Percentiles rank a stretch among this genome's conserved stretches.
phyloP scores from a whole-genome alignment of 2,888 invertebrate species.

The Pollenia amentaria region DNA sequence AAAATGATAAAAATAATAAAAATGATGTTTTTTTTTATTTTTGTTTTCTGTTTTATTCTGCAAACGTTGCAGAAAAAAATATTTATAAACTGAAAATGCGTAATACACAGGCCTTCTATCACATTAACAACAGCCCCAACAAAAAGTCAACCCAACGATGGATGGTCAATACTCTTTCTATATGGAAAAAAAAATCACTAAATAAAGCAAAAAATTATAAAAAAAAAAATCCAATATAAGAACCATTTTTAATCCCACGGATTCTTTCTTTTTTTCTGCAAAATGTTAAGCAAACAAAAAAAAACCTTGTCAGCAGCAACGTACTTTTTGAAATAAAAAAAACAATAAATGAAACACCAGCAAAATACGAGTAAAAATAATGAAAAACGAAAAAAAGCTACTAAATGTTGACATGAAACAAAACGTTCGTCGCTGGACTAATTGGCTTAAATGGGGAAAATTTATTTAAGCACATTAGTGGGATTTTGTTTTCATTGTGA shows the following conservation, averaged over 20 bases:
- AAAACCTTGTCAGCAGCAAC: constrained; percentile 64
- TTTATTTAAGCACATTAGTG: constrained; percentile 77
- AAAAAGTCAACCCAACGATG: not conserved
- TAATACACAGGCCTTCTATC: constrained; percentile 70
- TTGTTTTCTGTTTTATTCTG: constrained; percentile 53
- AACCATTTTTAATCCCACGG: constrained; percentile 80
- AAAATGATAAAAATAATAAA: constrained; percentile 67
- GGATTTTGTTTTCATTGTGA: constrained; percentile 75
- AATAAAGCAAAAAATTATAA: constrained; percentile 38
- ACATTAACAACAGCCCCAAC: constrained; percentile 56
- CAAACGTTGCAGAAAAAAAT: constrained; percentile 70
- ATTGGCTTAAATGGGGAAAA: constrained; percentile 81
- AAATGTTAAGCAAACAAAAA: constrained; percentile 56
- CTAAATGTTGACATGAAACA: constrained; percentile 79
- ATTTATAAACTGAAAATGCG: constrained; percentile 69
- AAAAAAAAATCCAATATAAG: constrained; percentile 73
- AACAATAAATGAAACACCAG: constrained; percentile 24
- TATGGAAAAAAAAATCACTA: constrained; percentile 54
- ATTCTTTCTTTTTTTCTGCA: constrained; percentile 63
- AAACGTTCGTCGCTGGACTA: constrained; percentile 83
- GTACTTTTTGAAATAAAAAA: constrained; percentile 51
- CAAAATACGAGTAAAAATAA: constrained; percentile 47
- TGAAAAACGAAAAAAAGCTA: constrained; percentile 57
- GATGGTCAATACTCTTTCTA: constrained; percentile 54
- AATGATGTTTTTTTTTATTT: constrained; percentile 54